Evolutionary conservation across 2,113 vertebrate genomes (phyloP), one percentile per base, ranked within the genome.

Genomic region (Lamprologus ornatipinnis): DNA sequence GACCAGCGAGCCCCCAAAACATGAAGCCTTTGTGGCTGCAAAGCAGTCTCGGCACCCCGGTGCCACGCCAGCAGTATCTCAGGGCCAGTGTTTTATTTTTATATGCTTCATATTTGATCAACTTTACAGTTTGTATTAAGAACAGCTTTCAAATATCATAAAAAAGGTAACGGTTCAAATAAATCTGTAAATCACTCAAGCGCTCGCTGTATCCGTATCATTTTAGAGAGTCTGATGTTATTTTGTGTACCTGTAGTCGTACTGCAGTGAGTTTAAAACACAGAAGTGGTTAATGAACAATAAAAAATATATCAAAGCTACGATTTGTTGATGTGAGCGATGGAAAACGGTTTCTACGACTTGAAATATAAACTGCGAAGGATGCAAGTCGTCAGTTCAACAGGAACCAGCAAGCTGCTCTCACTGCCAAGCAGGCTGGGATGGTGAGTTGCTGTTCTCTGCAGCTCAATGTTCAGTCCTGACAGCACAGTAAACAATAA

Each of bases 1-100:
- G 19, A 85, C 84, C 81, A 88, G 45, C 82, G 92, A 81, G 40
- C 40, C 26, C 88, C 82, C 1, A 93, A 89, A 90, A 26, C 91
- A 83, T 78, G 94, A 93, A 28, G 68, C 68, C 1, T n/a, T 15
- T 3, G 33, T 85, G 40, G n/a, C 58, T 37, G 23, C 91, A 13
- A 42, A 19, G 12, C 60, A 47, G 3, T 80, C 58, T 13, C 78
- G 70, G 47, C 10, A n/a, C 17, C 19, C 7, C 8, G 0, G 28
- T 57, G 13, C 54, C 26, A n/a, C 21, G 60, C 6, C 8, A 31
- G 19, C 63, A 15, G 49, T 42, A 49, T 73, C 55, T 81, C 81
- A 53, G 58, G 55, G 19, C 49, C 37, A 54, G 6, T 35, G 28
- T 85, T 68, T 51, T 13, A 73, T 79, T 80, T 80, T 35, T 8